These are phyloP conservation scores for Drosophila pseudotakahashii DNA, from an alignment of 2,888 invertebrate species.

Conservation along the genomic window DNA sequence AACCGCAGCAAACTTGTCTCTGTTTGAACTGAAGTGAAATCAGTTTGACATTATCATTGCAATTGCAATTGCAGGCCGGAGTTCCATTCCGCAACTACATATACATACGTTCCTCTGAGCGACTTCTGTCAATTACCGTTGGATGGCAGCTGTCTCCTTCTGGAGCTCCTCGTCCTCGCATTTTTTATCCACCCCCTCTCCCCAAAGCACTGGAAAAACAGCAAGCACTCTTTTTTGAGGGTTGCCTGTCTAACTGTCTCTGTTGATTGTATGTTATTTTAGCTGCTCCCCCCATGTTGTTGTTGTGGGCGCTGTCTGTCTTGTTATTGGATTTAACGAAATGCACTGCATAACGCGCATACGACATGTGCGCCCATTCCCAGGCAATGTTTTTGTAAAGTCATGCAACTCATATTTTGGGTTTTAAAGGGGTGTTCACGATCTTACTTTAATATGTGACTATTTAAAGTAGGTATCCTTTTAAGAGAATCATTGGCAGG, in stretches of 20 bases:
- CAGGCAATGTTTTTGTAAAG: constrained; percentile 17
- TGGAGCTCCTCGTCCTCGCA: not conserved
- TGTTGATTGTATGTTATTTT: constrained; percentile 40
- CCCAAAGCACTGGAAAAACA: not conserved
- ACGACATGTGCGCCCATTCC: constrained; percentile 40
- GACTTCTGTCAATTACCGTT: constrained; percentile 33
- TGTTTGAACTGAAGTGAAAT: constrained; percentile 6
- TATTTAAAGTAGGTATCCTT: no score
- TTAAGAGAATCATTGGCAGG: no score
- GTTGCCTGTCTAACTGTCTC: constrained; percentile 24
- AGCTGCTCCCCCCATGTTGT: constrained; percentile 13
- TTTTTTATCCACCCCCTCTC: not conserved
- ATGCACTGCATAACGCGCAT: constrained; percentile 36
- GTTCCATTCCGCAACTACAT: not conserved
- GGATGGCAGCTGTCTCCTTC: constrained; percentile 27
- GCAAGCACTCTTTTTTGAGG: constrained; percentile 15
- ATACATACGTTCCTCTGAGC: constrained; percentile 8
- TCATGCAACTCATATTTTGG: not conserved
- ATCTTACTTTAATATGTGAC: not conserved
- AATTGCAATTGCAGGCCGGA: constrained; percentile 23
- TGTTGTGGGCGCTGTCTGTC: constrained; percentile 30
- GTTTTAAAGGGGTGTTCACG: not conserved
- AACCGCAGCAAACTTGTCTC: not conserved
- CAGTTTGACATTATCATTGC: constrained; percentile 31
- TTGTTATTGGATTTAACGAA: constrained; percentile 51